These are phyloP conservation scores for Idris sp. DNA, from an alignment of 1,140 invertebrate species.

Conservation along the genomic window DNA sequence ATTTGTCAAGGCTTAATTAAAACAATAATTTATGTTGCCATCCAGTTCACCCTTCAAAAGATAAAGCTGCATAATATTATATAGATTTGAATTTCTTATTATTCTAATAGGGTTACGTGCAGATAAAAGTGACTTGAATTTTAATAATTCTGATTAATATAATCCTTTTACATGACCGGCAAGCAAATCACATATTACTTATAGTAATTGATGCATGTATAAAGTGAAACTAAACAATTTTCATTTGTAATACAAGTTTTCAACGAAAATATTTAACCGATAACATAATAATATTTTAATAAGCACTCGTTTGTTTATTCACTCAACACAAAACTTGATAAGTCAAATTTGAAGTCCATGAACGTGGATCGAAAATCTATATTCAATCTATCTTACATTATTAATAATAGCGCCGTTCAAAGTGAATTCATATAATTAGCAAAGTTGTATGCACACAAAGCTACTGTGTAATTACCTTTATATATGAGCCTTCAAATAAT, in stretches of 20 bases:
- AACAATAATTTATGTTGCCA: conserved; percentile 36
- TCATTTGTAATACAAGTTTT: no score
- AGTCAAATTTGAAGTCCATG: no score
- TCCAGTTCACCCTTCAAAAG: conserved; percentile 5
- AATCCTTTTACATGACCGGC: conserved; percentile 10
- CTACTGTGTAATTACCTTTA: conserved; percentile 57
- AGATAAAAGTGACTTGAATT: conserved; percentile 42
- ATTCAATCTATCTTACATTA: conserved; percentile 46
- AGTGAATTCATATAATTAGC: conserved; percentile 58
- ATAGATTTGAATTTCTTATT: conserved; percentile 35
- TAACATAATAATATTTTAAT: no score
- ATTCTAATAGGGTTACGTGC: conserved; percentile 16
- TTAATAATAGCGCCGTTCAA: conserved; percentile 27
- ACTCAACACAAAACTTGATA: no score
- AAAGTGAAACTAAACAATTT: not conserved
- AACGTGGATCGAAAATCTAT: conserved; percentile 20
- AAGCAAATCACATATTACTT: conserved; percentile 23
- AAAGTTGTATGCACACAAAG: conserved; percentile 41
- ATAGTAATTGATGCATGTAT: conserved; percentile 12
- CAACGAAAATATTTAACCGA: no score
- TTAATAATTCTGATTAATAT: conserved; percentile 8
- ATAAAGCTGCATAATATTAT: conserved; percentile 7
- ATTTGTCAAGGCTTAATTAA: conserved; percentile 51
- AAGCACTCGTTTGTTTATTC: no score
- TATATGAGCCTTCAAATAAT: conserved; percentile 51